phyloP scores from a whole-genome alignment of 1,140 invertebrate species.

The Eumeta japonica region DNA sequence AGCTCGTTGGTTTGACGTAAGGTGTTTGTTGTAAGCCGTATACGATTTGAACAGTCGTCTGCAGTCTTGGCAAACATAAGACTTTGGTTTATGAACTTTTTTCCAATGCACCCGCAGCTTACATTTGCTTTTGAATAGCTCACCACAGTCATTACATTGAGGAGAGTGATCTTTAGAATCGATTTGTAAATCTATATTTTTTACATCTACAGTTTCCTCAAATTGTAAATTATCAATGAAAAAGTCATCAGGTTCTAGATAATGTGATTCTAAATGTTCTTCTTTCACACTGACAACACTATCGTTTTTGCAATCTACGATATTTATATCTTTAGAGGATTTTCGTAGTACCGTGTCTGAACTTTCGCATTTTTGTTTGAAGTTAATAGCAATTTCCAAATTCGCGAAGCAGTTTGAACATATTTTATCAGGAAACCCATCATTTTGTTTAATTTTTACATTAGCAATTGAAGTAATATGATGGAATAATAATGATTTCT shows the following conservation, averaged over 20 bases:
- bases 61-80: slow-evolving; percentile 27
- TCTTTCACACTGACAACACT: slow-evolving; percentile 7
- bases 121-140: slow-evolving; percentile 38
- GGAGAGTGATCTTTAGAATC: not conserved
- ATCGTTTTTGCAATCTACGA: not conserved
- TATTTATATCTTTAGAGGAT: not conserved
- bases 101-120: slow-evolving; percentile 45
- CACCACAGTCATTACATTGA: slow-evolving; percentile 36
- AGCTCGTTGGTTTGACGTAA: slow-evolving; percentile 15
- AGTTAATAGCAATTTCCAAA: slow-evolving; percentile 27
- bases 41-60: slow-evolving; percentile 32
- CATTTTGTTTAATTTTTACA: slow-evolving; percentile 25
- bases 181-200: not conserved
- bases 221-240: not conserved
- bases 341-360: slow-evolving; percentile 18
- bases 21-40: slow-evolving; percentile 28
- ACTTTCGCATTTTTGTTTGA: slow-evolving; percentile 36
- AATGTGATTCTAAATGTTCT: slow-evolving; percentile 7
- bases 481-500: slow-evolving; percentile 23
- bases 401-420: slow-evolving; percentile 29
- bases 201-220: not conserved
- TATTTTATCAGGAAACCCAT: slow-evolving; percentile 35
- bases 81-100: slow-evolving; percentile 22
- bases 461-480: slow-evolving; percentile 29
- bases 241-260: not conserved